Percentiles rank a stretch among this genome's conserved stretches.
These are phyloP conservation scores for Notoglanidium macrostoma DNA, from an alignment of 2,797 vertebrate species.

Conservation along the genomic window DNA sequence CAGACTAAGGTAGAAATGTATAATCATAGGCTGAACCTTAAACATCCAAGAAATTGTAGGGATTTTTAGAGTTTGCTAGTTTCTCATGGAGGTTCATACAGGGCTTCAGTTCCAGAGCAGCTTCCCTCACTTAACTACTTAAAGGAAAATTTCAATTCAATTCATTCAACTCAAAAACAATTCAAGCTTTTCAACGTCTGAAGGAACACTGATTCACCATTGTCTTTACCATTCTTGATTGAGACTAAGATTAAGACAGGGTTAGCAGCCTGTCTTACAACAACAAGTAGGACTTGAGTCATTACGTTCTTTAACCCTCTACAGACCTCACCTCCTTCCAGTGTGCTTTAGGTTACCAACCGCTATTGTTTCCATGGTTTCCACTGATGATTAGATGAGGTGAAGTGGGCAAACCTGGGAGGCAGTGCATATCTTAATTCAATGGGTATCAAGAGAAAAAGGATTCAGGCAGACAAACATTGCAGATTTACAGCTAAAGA, in stretches of 20 bases:
- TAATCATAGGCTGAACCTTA: not conserved
- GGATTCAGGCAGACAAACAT: not conserved
- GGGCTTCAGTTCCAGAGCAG: too few species aligned
- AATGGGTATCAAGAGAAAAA: not conserved
- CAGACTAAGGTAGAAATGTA: not conserved
- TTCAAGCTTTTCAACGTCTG: not conserved
- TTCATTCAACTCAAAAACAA: not conserved
- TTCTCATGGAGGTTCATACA: not conserved
- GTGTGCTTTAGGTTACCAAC: not conserved
- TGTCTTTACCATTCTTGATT: not conserved
- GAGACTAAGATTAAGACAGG: not conserved
- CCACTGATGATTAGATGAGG: constrained; percentile 5
- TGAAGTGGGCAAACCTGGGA: not conserved
- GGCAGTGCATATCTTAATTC: not conserved
- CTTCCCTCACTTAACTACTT: not conserved
- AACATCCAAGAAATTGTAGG: not conserved
- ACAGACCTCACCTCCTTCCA: not conserved
- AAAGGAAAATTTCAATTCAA: not conserved
- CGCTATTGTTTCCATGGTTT: constrained; percentile 2
- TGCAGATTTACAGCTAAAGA: not conserved
- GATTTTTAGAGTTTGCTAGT: not conserved
- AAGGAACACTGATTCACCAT: not conserved
- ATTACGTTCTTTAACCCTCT: not conserved
- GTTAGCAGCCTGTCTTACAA: not conserved
- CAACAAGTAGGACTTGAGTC: not conserved